phyloP scores from a whole-genome alignment of 2,797 vertebrate species.

The Hemibagrus guttatus region DNA sequence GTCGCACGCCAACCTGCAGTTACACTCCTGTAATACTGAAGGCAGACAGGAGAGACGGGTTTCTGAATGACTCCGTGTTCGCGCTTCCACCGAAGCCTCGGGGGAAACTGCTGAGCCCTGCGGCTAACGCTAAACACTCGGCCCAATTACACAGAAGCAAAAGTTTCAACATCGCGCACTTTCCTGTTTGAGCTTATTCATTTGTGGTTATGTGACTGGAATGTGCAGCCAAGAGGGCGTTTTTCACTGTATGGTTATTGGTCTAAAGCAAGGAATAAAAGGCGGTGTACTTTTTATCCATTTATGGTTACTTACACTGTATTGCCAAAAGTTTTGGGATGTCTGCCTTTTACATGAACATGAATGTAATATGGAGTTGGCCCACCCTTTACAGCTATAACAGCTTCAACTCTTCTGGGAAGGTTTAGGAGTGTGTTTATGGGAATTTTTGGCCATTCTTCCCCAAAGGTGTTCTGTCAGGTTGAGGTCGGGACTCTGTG shows the following conservation, averaged over 20 bases:
- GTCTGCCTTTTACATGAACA: too few species aligned
- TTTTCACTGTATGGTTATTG: not conserved
- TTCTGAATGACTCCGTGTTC: constrained; percentile 12
- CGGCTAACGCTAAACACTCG: not conserved
- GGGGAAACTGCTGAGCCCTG: constrained; percentile 25
- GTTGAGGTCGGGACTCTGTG: too few species aligned
- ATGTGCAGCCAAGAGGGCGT: not conserved
- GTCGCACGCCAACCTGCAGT: constrained; percentile 1
- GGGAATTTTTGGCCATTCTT: too few species aligned
- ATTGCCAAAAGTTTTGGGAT: too few species aligned
- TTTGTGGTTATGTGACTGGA: not conserved
- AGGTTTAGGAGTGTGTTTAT: too few species aligned
- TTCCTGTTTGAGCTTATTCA: not conserved
- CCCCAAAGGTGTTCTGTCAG: too few species aligned
- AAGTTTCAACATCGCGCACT: not conserved
- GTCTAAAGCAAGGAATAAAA: not conserved
- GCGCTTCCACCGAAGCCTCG: not conserved
- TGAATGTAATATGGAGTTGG: too few species aligned
- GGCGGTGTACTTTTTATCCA: not conserved
- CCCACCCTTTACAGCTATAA: too few species aligned
- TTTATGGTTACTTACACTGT: not conserved
- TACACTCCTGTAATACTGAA: not conserved
- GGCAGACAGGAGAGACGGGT: constrained; percentile 41
- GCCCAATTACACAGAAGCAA: not conserved
- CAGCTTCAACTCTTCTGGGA: too few species aligned